Conservation (phyloP, 2,888 invertebrate species). For the Synergus umbraculus region DNA sequence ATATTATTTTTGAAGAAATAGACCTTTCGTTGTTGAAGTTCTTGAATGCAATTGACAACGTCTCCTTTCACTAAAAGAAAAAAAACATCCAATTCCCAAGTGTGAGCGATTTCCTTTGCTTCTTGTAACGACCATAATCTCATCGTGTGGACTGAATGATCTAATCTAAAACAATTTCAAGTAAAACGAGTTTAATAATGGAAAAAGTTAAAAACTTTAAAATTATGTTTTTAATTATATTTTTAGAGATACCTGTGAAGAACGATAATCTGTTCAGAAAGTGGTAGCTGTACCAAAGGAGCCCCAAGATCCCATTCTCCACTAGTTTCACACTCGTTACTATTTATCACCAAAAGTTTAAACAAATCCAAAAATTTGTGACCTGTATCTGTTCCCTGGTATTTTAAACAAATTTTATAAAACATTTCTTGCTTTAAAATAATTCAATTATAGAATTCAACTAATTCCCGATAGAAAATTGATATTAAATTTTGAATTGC, state of each 20-base stretch:
- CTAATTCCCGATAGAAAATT: background rate
- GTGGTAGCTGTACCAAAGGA: constrained; percentile 86
- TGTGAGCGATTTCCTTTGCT: constrained; percentile 84
- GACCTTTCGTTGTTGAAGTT: constrained; percentile 74
- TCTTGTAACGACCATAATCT: constrained; percentile 88
- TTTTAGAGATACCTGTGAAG: constrained; percentile 78
- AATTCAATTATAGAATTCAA: background rate
- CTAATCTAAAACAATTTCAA: constrained; percentile 78
- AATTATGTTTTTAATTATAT: background rate
- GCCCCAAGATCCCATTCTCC: constrained; percentile 85
- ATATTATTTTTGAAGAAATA: constrained; percentile 72
- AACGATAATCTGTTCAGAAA: constrained; percentile 91
- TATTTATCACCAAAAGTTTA: constrained; percentile 84
- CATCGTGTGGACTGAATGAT: constrained; percentile 89
- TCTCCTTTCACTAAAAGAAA: constrained; percentile 79
- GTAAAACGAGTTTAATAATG: background rate
- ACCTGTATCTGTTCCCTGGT: constrained; percentile 80
- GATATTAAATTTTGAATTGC: background rate
- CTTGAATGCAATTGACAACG: constrained; percentile 71
- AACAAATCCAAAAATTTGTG: constrained; percentile 83
- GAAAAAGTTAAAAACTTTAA: background rate
- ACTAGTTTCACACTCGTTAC: constrained; percentile 87
- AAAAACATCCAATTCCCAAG: constrained; percentile 87
- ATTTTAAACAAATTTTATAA: no score
- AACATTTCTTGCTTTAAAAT: no score